Evolutionary conservation across 2,888 invertebrate species (phyloP).

Genomic region (Oxycera nigricornis): DNA sequence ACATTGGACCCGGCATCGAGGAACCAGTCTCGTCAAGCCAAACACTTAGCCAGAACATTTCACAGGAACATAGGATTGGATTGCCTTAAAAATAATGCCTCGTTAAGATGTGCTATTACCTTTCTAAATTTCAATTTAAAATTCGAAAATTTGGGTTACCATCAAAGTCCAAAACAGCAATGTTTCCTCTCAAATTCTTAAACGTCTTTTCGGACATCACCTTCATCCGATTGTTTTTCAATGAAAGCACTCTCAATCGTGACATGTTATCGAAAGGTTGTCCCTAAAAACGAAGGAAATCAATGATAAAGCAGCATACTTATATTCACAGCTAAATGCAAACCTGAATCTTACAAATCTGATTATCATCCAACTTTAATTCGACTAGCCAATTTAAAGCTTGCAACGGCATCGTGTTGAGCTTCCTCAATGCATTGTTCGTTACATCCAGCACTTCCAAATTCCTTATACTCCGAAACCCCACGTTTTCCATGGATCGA

Average conservation of each 20-base stretch:
- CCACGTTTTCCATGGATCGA: slow-evolving; percentile 75
- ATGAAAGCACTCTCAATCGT: slow-evolving; percentile 78
- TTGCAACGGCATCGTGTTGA: slow-evolving; percentile 73
- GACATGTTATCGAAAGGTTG: slow-evolving; percentile 86
- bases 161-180: slow-evolving; percentile 83
- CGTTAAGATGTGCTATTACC: no score
- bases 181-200: slow-evolving; percentile 77
- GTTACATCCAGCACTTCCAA: slow-evolving; percentile 87
- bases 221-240: slow-evolving; percentile 78
- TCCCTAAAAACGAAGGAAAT: slow-evolving; percentile 60
- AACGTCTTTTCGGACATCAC: slow-evolving; percentile 77
- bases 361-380: slow-evolving; percentile 83
- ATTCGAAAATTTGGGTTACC: no score
- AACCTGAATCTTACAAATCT: slow-evolving; percentile 76
- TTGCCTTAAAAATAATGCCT: slow-evolving; percentile 73
- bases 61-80: slow-evolving; percentile 82
- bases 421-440: slow-evolving; percentile 74
- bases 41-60: slow-evolving; percentile 81
- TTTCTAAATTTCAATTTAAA: no score
- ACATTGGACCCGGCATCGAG: slow-evolving; percentile 73
- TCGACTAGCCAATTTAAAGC: slow-evolving; percentile 88
- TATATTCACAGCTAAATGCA: slow-evolving; percentile 25
- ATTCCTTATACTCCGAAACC: slow-evolving; percentile 75
- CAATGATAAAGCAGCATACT: background rate
- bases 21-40: slow-evolving; percentile 80